phyloP scores from a whole-genome alignment of 2,888 invertebrate species.

The Aleiodes leptofemur region DNA sequence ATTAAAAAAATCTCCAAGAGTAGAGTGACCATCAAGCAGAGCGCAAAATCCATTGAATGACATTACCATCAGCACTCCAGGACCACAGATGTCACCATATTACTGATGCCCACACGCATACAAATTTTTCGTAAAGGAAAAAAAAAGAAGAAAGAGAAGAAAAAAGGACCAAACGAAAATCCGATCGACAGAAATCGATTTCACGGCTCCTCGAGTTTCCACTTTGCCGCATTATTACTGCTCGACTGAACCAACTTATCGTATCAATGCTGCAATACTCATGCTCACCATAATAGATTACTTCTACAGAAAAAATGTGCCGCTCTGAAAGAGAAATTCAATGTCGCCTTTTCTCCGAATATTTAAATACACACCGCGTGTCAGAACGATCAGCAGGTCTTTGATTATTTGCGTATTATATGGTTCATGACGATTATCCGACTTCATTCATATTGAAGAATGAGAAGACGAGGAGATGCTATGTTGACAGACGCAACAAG shows the following conservation, averaged over 20 bases:
- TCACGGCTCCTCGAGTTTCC: slow-evolving; percentile 63
- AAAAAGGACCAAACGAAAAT: slow-evolving; percentile 51
- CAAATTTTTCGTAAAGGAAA: background rate
- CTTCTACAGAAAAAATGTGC: slow-evolving; percentile 17
- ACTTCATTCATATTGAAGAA: slow-evolving; percentile 14
- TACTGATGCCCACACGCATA: slow-evolving; percentile 19
- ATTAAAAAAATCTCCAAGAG: slow-evolving; percentile 58
- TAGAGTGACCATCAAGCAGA: slow-evolving; percentile 52
- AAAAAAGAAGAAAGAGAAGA: background rate
- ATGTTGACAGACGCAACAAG: slow-evolving; percentile 30
- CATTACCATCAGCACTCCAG: slow-evolving; percentile 16
- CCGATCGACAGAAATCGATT: slow-evolving; percentile 64
- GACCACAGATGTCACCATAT: slow-evolving; percentile 61
- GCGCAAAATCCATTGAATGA: slow-evolving; percentile 43
- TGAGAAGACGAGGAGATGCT: background rate
- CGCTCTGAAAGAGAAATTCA: slow-evolving; percentile 16
- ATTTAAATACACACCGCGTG: background rate
- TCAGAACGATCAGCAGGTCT: slow-evolving; percentile 3
- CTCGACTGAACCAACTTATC: slow-evolving; percentile 52
- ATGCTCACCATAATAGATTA: slow-evolving; percentile 24
- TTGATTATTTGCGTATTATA: slow-evolving; percentile 28
- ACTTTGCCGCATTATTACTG: slow-evolving; percentile 58
- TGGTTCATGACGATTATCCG: slow-evolving; percentile 16
- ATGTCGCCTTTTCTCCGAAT: background rate
- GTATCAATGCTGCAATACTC: slow-evolving; percentile 34